Evolutionary conservation across 2,797 vertebrate genomes (phyloP).

Genomic region (Smutsia temminckii): DNA sequence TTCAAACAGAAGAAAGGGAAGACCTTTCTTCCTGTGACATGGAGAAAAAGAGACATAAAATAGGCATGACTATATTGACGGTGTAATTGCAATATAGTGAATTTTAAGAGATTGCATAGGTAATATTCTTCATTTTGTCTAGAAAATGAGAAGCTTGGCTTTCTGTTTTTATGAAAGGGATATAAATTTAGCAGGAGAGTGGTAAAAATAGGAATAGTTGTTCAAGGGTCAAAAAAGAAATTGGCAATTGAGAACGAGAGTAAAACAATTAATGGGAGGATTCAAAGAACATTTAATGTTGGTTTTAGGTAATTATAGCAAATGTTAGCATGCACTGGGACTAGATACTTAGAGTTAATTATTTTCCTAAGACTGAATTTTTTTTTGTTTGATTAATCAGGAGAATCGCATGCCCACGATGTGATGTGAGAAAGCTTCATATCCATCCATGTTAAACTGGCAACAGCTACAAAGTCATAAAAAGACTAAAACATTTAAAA

Average conservation of each 20-base stretch:
- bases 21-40: neutral
- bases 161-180: neutral
- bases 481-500: neutral
- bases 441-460: neutral
- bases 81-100: neutral
- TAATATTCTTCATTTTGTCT: neutral
- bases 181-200: neutral
- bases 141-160: neutral
- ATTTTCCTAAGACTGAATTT: neutral
- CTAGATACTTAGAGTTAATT: neutral
- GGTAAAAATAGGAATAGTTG: neutral
- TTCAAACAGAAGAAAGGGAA: neutral
- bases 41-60: neutral
- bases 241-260: neutral
- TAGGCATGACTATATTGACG: neutral
- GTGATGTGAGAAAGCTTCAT: neutral
- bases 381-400: neutral
- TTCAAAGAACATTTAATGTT: neutral
- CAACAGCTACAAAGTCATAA: neutral
- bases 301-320: neutral
- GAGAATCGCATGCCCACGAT: neutral
- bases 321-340: neutral
- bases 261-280: neutral
- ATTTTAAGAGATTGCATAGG: neutral
- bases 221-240: neutral